phyloP scores from a whole-genome alignment of 2,113 vertebrate species.

The Australoheros scitulus region DNA sequence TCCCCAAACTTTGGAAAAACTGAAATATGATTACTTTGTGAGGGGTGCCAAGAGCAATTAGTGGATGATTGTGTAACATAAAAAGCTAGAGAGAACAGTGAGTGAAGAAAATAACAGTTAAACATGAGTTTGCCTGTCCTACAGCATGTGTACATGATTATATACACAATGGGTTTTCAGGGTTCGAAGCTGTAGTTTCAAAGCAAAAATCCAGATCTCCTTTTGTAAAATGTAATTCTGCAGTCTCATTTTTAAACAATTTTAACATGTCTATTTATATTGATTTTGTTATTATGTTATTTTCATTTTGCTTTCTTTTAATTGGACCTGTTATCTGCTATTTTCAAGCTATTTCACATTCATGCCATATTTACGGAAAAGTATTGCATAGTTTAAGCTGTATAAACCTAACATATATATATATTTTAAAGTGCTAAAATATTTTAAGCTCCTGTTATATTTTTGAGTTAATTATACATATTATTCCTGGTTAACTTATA shows the following conservation, averaged over 20 bases:
- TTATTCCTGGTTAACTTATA: neutral
- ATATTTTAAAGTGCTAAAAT: neutral
- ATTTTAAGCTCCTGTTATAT: neutral
- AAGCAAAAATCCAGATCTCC: neutral
- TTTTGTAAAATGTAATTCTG: neutral
- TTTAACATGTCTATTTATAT: neutral
- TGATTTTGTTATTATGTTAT: neutral
- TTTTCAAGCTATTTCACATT: neutral
- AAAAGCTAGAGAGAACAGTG: conserved; percentile 30
- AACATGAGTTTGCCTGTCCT: neutral
- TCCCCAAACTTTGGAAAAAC: conserved; percentile 49
- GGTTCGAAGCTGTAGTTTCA: neutral
- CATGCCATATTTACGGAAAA: neutral
- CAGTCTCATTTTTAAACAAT: neutral
- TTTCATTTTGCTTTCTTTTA: neutral
- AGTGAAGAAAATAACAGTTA: conserved; percentile 15
- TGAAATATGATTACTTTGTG: conserved; percentile 55
- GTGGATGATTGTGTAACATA: conserved; percentile 30
- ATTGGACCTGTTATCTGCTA: too few relatives aligned
- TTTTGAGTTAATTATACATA: neutral
- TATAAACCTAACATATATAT: too few relatives aligned
- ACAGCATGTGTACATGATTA: neutral
- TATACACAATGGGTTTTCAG: neutral
- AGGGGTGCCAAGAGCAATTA: conserved; percentile 54
- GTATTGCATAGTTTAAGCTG: neutral